A percentile compares a stretch with the other conserved stretches of the same genome.
These are phyloP conservation scores for Lutjanus campechanus DNA, from an alignment of 2,797 vertebrate genomes.

Conservation along the genomic window DNA sequence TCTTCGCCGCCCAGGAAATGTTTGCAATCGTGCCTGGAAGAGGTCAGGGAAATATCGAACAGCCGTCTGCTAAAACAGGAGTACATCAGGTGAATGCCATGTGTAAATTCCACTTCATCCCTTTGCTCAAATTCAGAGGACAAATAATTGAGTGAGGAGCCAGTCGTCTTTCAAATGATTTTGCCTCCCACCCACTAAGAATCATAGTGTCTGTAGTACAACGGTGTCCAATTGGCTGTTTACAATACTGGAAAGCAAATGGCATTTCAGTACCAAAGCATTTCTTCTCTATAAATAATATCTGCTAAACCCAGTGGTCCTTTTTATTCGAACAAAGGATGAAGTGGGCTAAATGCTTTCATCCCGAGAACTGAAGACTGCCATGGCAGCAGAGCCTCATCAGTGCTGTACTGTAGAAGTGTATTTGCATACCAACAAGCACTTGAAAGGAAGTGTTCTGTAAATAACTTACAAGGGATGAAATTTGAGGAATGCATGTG, in stretches of 20 bases:
- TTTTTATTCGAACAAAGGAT: conserved; percentile 67
- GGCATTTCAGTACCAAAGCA: conserved; percentile 49
- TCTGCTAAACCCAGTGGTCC: conserved; percentile 54
- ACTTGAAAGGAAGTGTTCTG: conserved; percentile 59
- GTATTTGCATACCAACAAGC: conserved; percentile 64
- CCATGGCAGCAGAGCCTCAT: conserved; percentile 55
- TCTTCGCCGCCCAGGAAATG: conserved; percentile 44
- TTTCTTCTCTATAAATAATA: conserved; percentile 67
- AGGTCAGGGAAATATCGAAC: conserved; percentile 70
- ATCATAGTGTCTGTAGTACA: conserved; percentile 28
- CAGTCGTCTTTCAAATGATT: conserved; percentile 35
- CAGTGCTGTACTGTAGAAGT: conserved; percentile 38
- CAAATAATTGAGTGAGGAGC: conserved; percentile 58
- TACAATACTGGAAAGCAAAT: conserved; percentile 57
- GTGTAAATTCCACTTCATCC: conserved; percentile 57
- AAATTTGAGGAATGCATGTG: conserved; percentile 56
- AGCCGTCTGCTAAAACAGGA: conserved; percentile 59
- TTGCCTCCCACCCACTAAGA: conserved; percentile 32
- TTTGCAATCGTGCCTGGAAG: conserved; percentile 59
- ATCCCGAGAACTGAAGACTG: conserved; percentile 59
- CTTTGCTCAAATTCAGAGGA: conserved; percentile 45
- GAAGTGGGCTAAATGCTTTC: conserved; percentile 65
- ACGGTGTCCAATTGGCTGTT: conserved; percentile 59
- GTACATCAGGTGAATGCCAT: conserved; percentile 46
- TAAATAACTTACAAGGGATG: conserved; percentile 67